Conservation (phyloP, 2,113 vertebrate genomes). For the Passer domesticus region DNA sequence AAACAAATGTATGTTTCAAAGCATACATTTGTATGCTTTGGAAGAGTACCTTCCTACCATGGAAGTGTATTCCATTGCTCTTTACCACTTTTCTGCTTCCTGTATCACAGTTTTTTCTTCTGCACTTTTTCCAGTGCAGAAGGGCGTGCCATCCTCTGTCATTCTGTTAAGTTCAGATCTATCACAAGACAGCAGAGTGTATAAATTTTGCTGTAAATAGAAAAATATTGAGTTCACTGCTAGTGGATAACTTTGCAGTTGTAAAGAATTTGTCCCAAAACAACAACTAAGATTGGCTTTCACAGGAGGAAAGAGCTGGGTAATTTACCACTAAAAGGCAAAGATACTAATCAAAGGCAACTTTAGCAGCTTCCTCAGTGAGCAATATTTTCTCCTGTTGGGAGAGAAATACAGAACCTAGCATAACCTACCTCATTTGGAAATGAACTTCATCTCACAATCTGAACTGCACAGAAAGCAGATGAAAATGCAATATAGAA, state of each 20-base stretch:
- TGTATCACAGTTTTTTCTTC: background rate
- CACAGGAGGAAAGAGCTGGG: background rate
- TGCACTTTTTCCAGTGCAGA: background rate
- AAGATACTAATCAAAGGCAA: constrained; percentile 21
- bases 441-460: background rate
- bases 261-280: constrained; percentile 43
- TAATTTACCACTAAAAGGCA: background rate
- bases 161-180: constrained; percentile 7
- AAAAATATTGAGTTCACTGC: background rate
- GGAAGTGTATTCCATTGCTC: background rate
- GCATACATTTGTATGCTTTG: background rate
- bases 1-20: background rate
- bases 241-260: constrained; percentile 26
- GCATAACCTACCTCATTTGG: background rate
- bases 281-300: constrained; percentile 25
- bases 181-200: constrained; percentile 1
- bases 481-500: background rate
- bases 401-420: background rate
- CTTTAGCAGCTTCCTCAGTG: background rate
- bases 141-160: background rate
- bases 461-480: background rate
- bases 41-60: no score
- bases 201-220: constrained; percentile 30
- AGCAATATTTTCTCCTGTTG: background rate
- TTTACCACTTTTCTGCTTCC: background rate